These are phyloP conservation scores for Drosophila siamana DNA, from an alignment of 2,888 invertebrate species.

Conservation along the genomic window DNA sequence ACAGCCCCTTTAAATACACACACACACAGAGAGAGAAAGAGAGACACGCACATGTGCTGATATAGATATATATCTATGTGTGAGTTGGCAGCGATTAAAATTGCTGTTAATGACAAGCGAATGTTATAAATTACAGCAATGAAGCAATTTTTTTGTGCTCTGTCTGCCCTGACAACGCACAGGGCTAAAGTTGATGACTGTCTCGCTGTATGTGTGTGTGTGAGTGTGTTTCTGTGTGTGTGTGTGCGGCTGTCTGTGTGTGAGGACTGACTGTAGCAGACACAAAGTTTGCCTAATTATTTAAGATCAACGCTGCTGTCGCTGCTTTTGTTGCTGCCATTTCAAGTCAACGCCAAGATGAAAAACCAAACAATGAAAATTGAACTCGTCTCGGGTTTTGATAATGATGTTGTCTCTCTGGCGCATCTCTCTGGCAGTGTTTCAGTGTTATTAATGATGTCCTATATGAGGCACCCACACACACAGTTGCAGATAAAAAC, in stretches of 20 bases:
- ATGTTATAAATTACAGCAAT: constrained; percentile 82
- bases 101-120: constrained; percentile 82
- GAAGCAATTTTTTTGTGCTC: constrained; percentile 67
- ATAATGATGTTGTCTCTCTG: constrained; percentile 63
- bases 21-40: constrained; percentile 29
- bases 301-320: constrained; percentile 69
- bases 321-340: constrained; percentile 51
- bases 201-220: constrained; percentile 13
- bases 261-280: constrained; percentile 65
- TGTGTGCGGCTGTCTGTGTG: constrained; percentile 21
- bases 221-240: too few species aligned
- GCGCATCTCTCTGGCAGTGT: constrained; percentile 13
- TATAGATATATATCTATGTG: constrained; percentile 12
- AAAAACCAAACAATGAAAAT: constrained; percentile 78
- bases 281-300: constrained; percentile 77
- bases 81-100: constrained; percentile 72
- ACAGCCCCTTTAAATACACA: constrained; percentile 29
- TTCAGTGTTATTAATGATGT: constrained; percentile 80
- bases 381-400: constrained; percentile 49
- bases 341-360: constrained; percentile 64
- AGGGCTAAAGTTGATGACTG: constrained; percentile 50
- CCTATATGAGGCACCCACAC: constrained; percentile 49
- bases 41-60: constrained; percentile 20
- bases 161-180: constrained; percentile 42
- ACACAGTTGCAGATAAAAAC: constrained; percentile 18